These are phyloP conservation scores for Lepetodrilus schrolli DNA, from an alignment of 2,888 invertebrate species.

Conservation along the genomic window DNA sequence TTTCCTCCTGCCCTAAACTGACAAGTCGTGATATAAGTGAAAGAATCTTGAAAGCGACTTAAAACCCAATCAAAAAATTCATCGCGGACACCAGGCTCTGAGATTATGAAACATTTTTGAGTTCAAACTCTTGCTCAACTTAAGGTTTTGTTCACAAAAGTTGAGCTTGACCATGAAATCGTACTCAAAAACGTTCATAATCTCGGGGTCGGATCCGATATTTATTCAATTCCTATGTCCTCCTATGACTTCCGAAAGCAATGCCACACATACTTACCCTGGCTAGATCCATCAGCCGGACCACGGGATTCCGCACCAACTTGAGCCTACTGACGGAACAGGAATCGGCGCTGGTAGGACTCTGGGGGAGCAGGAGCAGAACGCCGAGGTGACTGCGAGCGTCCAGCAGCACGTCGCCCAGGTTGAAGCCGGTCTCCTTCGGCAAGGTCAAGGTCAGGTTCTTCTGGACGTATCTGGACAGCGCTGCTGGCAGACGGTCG, in stretches of 20 bases:
- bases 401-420: constrained; percentile 58
- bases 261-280: constrained; percentile 48
- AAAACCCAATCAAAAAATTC: not conserved
- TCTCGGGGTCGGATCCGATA: no score
- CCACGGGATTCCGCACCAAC: constrained; percentile 60
- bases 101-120: no score
- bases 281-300: constrained; percentile 58
- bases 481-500: constrained; percentile 70
- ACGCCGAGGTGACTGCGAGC: constrained; percentile 64
- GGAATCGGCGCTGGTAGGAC: constrained; percentile 51
- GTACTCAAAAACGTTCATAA: no score
- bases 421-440: constrained; percentile 54
- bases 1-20: no score
- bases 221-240: no score
- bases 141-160: no score
- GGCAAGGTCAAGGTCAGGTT: constrained; percentile 62
- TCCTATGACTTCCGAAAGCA: no score
- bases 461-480: constrained; percentile 65
- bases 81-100: no score
- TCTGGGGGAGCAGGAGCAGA: constrained; percentile 66
- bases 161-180: no score
- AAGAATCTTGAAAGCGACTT: no score
- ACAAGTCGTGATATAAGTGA: no score
- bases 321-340: constrained; percentile 60
- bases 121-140: no score